Percentiles rank a stretch among this genome's conserved stretches.
phyloP scores from a whole-genome alignment of 2,797 vertebrate genomes.

The Trachops cirrhosus region DNA sequence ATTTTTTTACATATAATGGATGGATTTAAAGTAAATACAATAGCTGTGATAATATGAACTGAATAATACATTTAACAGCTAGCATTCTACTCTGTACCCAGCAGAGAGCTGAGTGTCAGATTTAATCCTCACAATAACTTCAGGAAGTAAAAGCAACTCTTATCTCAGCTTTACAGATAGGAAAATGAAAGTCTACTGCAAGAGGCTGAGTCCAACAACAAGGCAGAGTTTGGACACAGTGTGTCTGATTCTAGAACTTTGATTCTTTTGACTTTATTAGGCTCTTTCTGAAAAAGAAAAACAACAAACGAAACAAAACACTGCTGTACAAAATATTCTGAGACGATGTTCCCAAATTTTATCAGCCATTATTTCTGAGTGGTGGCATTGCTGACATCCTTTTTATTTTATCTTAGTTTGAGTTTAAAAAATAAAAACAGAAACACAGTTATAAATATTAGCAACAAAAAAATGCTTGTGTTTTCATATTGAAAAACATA shows the following conservation, averaged over 20 bases:
- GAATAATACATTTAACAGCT: not conserved
- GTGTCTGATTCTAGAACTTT: not conserved
- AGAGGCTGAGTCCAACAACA: not conserved
- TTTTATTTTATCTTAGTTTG: not conserved
- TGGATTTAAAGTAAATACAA: slow-evolving; percentile 33
- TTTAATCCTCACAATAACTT: not conserved
- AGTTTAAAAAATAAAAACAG: slow-evolving; percentile 12
- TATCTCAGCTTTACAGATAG: not conserved
- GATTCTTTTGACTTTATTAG: not conserved
- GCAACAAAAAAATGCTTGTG: not conserved
- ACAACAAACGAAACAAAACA: not conserved
- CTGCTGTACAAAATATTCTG: not conserved
- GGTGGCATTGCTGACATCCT: not conserved
- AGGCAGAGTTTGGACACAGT: not conserved
- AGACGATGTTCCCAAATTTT: not conserved
- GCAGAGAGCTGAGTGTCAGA: not conserved
- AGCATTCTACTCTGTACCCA: not conserved
- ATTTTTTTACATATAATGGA: slow-evolving; percentile 48
- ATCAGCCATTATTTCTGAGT: not conserved
- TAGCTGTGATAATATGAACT: not conserved
- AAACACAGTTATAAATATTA: not conserved
- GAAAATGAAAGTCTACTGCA: not conserved
- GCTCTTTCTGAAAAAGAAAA: not conserved
- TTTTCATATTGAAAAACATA: slow-evolving; percentile 28
- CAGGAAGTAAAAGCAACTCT: not conserved